Conservation (phyloP, 1,140 invertebrate genomes). For the Drosophila lowei region DNA sequence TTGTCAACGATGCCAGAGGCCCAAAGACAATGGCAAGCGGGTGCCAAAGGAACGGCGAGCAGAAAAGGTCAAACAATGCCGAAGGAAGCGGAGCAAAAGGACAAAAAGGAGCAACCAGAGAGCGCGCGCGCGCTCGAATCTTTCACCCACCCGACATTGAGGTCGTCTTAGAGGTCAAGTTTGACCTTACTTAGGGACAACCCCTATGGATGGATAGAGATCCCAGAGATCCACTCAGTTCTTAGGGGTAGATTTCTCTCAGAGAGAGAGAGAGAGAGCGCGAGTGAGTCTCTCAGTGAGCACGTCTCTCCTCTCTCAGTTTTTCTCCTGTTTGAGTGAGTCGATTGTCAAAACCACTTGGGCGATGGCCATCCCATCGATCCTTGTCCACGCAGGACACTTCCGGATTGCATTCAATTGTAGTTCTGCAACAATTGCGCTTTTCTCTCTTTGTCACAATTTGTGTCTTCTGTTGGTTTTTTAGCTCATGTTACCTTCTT, state of each 20-base stretch:
- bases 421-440: conserved; percentile 70
- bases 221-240: conserved; percentile 13
- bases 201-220: conserved; percentile 14
- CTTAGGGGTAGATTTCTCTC: conserved; percentile 11
- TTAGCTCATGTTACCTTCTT: conserved; percentile 76
- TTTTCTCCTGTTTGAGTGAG: neutral
- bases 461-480: conserved; percentile 72
- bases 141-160: conserved; percentile 40
- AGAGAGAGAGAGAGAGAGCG: neutral
- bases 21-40: conserved; percentile 53
- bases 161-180: conserved; percentile 78
- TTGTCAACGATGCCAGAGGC: conserved; percentile 51
- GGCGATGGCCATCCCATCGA: conserved; percentile 64
- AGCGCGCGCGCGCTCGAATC: conserved; percentile 31
- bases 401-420: conserved; percentile 79
- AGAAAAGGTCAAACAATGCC: conserved; percentile 66
- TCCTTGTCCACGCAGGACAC: conserved; percentile 73
- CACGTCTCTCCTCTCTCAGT: neutral
- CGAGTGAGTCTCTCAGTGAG: conserved; percentile 13
- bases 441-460: conserved; percentile 63
- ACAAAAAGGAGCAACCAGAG: conserved; percentile 66
- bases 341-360: conserved; percentile 30
- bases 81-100: conserved; percentile 26
- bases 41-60: conserved; percentile 44
- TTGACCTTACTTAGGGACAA: conserved; percentile 42